Conservation (phyloP, 2,797 vertebrate genomes). For the Limosa lapponica region DNA sequence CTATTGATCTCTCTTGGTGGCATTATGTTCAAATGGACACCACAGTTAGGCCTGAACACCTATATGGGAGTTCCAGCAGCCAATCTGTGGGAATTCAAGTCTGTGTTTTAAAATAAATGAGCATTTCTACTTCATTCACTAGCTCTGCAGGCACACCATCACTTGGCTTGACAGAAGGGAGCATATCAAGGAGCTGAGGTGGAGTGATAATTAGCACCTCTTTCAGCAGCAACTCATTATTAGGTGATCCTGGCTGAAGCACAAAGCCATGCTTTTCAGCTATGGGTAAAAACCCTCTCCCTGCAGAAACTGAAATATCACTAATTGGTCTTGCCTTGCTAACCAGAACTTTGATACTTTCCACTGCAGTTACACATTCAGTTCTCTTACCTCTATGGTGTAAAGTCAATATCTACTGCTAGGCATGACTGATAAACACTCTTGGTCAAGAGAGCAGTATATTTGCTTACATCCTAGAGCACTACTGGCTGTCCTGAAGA, state of each 20-base stretch:
- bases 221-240: not conserved
- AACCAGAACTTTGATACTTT: not conserved
- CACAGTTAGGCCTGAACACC: not conserved
- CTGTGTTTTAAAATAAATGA: not conserved
- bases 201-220: not conserved
- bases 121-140: not conserved
- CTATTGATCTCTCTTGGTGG: not conserved
- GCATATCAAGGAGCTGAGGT: not conserved
- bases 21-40: not conserved
- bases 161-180: not conserved
- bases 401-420: not conserved
- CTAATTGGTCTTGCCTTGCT: not conserved
- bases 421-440: not conserved
- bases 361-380: not conserved
- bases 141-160: fast-evolving
- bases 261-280: not conserved
- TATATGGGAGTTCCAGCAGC: not conserved
- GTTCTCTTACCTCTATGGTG: not conserved
- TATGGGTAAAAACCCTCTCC: not conserved
- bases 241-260: not conserved
- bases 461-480: not conserved
- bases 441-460: not conserved
- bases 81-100: not conserved
- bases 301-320: not conserved
- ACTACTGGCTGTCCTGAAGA: not conserved